Base-by-base conservation (phyloP, 1,140 invertebrate species). In the Drosophila melanogaster region DNA sequence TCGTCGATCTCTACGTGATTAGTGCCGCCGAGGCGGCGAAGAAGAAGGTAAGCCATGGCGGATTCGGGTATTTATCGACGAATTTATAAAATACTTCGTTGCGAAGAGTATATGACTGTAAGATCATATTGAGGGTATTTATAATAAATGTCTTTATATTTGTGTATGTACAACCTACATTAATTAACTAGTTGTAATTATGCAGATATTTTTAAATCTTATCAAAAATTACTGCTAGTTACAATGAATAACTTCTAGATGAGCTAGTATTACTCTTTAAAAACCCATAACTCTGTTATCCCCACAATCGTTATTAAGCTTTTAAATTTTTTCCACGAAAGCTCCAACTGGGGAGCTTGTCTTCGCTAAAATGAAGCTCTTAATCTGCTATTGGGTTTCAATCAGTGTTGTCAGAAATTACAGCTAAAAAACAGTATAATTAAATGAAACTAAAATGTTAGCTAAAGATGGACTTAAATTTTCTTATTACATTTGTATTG, bases 1-100 rank as follows among this genome's bases (percentile, higher is more conserved):
- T 97, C 75, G 95, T 95, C 62, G 96, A 97, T 93, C 92, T 94
- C 53, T 95, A 95, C 79, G 94, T 95, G 54, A 94, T 95, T 66
- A 94, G 94, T 69, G 94, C 93, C 35, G 90, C 92, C 43, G 94
- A 93, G 74, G 93, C 93, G 33, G 93, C 93, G 49, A 96, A 94
- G 93, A 96, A 96, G 95, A 96, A 96, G 95, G 94, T 95, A 92
- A 86, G 51, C n/a, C 10, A 30, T 7, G 0, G 11, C 1, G 12
- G 19, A 0, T 30, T 3, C 30, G 19, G 12, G 1, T 8, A 30
- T 30, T 30, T 30, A 30, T 7, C 7, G 26, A 7, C 7, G 6
- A 7, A 6, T 26, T 26, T 26, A 0, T 26, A 6, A 26, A 26
- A n/a, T n/a, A n/a, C n/a, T n/a, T n/a, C n/a, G n/a, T n/a, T n/a